Evolutionary conservation across 2,797 vertebrate species (phyloP).

Genomic region (Eospalax fontanierii): DNA sequence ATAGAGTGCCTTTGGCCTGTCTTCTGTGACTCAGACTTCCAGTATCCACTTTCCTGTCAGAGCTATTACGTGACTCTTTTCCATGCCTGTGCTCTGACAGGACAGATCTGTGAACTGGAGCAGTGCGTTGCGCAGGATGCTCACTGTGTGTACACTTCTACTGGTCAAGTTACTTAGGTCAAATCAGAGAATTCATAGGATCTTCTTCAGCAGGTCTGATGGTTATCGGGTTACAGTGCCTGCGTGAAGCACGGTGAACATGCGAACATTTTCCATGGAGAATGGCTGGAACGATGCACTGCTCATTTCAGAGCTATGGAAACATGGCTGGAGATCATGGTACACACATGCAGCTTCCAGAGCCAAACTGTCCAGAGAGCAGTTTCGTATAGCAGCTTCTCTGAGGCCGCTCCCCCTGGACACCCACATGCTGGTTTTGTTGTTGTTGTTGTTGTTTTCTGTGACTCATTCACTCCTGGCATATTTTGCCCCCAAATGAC

Average conservation of each 20-base stretch:
- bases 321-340: not conserved
- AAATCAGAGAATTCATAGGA: conserved; percentile 50
- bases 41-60: conserved; percentile 5
- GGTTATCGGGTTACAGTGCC: not conserved
- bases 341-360: not conserved
- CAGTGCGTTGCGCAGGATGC: not conserved
- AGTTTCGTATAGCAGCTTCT: not conserved
- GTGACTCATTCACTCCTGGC: not conserved
- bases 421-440: not conserved
- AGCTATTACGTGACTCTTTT: not conserved
- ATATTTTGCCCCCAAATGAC: not conserved
- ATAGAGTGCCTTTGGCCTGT: conserved; percentile 66
- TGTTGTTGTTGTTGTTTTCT: too few species aligned
- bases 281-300: not conserved
- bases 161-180: conserved; percentile 19
- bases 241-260: not conserved
- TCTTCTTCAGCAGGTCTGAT: not conserved
- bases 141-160: not conserved
- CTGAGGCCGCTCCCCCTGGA: not conserved
- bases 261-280: not conserved
- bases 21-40: conserved; percentile 46
- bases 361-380: conserved; percentile 23
- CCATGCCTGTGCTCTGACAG: not conserved
- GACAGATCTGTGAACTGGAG: conserved; percentile 46
- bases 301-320: not conserved